Evolutionary conservation across 2,113 vertebrate species (phyloP), one percentile per base, ranked within the genome.

Genomic region (Esox niger): DNA sequence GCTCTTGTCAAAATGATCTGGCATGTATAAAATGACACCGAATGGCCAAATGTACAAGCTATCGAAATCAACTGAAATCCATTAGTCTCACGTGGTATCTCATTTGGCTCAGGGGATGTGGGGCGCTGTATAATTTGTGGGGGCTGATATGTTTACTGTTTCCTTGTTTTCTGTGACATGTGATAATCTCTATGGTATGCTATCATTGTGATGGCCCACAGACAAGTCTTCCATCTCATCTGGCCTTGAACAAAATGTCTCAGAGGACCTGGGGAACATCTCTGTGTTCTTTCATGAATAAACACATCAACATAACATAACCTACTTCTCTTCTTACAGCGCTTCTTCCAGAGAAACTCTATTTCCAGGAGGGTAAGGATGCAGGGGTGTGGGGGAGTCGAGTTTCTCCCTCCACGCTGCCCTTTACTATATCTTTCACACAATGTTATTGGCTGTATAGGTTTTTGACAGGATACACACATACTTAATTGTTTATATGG

Each of bases 181-280:
- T 29, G 75, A 76, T 81, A 76, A 88, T 86, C 86, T 67, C 56
- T 68, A 66, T 68, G 68, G 73, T 89, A 87, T 85, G n/a, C n/a
- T n/a, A n/a, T 81, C 75, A 76, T 59, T 79, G 73, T 35, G 3
- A 68, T 70, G 78, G 76, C 72, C 79, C 66, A 74, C 55, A 63
- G 80, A 76, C 54, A 63, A n/a, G 82, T 66, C 81, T 57, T 76
- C 77, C 74, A 82, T 77, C 81, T 77, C 66, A 68, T 71, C 59
- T 60, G 74, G 83, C 87, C 85, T 87, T 86, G 88, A 85, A 88
- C 84, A 83, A 79, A 87, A 84, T 82, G 84, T 88, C 85, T 83
- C 83, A n/a, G 1, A 81, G 82, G 83, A 82, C 69, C 70, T 21
- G 67, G 59, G 71, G 80, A 87, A 86, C 80, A 79, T 85, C 80